Conservation (phyloP, 2,888 invertebrate species). For the Xestia c-nigrum region DNA sequence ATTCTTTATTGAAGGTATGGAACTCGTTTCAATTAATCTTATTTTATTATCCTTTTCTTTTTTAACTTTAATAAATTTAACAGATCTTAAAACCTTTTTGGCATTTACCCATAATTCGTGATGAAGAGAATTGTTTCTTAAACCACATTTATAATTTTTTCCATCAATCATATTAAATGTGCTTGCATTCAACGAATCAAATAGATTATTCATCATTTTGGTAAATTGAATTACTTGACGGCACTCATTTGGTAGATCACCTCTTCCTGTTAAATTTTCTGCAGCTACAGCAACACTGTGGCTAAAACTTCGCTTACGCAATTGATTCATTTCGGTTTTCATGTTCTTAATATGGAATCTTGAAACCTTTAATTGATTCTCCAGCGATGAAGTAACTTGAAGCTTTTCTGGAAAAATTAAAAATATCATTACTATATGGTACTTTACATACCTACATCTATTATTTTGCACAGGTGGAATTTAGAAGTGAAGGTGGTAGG, state of each 20-base stretch:
- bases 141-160: neutral
- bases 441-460: neutral
- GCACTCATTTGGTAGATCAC: too few relatives aligned
- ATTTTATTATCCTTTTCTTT: neutral
- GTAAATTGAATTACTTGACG: too few relatives aligned
- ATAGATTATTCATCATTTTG: neutral
- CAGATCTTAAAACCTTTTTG: neutral
- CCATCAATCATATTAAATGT: neutral
- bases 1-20: neutral
- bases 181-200: neutral
- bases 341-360: constrained; percentile 14
- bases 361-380: constrained; percentile 9
- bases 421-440: neutral
- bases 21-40: neutral
- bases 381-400: neutral
- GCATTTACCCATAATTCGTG: neutral
- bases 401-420: neutral
- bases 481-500: neutral
- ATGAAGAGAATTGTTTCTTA: neutral
- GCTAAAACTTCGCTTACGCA: neutral
- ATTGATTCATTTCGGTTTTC: constrained; percentile 6
- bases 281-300: too few relatives aligned
- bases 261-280: too few relatives aligned
- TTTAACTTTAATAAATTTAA: neutral
- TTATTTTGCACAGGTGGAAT: neutral